A percentile compares a stretch with the other conserved stretches of the same genome.
Conservation (phyloP, 2,797 vertebrate species). For the Ptychadena robeensis region DNA sequence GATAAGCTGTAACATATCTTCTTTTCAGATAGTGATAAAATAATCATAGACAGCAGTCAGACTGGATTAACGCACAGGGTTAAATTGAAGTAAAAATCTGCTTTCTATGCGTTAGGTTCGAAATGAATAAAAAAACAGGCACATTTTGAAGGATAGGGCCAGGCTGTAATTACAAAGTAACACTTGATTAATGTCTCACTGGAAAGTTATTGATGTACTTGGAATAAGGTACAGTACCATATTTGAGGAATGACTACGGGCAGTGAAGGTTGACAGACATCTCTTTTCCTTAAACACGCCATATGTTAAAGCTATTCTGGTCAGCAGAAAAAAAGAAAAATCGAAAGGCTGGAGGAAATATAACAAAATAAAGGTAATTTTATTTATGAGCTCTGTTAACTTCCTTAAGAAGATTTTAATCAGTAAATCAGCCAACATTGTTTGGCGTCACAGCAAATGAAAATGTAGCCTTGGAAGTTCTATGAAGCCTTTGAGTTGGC, state of each 20-base stretch:
- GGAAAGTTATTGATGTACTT: neutral
- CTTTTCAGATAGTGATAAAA: constrained; percentile 21
- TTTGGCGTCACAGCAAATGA: too few species aligned
- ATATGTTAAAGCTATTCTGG: neutral
- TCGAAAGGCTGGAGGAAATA: neutral
- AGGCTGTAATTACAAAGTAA: neutral
- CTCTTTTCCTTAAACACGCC: neutral
- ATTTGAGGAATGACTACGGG: neutral
- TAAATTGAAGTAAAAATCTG: constrained; percentile 5
- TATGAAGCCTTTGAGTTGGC: too few species aligned
- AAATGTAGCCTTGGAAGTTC: too few species aligned
- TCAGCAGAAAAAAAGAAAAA: neutral
- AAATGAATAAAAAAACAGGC: neutral
- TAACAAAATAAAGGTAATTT: neutral
- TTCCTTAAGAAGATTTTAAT: too few species aligned
- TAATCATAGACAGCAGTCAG: constrained; percentile 9
- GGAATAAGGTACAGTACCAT: neutral
- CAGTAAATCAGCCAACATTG: too few species aligned
- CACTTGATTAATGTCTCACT: neutral
- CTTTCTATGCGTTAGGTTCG: neutral
- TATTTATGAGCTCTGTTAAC: too few species aligned
- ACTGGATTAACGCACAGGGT: constrained; percentile 16
- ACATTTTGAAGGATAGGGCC: neutral
- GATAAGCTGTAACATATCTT: constrained; percentile 23
- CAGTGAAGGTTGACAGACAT: neutral